phyloP scores from a whole-genome alignment of 2,797 vertebrate species.

The Coranthus polyacanthus region DNA sequence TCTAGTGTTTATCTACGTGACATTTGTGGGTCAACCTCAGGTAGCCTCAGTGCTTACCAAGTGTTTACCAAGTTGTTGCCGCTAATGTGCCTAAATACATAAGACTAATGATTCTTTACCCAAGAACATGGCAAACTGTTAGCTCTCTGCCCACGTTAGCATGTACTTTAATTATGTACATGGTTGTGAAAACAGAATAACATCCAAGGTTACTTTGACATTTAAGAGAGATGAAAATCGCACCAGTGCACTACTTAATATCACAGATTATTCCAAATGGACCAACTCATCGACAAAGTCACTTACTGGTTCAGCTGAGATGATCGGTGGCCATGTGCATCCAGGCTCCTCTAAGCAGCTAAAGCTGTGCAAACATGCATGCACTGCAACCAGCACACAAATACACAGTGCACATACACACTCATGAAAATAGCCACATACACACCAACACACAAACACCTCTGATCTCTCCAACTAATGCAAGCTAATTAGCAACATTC shows the following conservation, averaged over 20 bases:
- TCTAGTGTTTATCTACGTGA: too few species aligned
- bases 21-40: too few species aligned
- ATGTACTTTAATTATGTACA: conserved; percentile 17
- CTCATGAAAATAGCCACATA: not conserved
- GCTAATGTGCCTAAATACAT: conserved; percentile 2
- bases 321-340: conserved; percentile 60
- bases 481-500: conserved; percentile 74
- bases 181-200: conserved; percentile 38
- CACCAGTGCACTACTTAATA: conserved; percentile 42
- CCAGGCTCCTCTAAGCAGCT: conserved; percentile 59
- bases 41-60: too few species aligned
- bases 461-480: conserved; percentile 60
- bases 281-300: conserved; percentile 29
- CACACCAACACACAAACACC: conserved; percentile 34
- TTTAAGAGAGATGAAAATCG: conserved; percentile 44
- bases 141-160: too few species aligned
- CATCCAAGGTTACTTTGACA: conserved; percentile 53
- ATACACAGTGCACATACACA: conserved; percentile 15
- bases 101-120: not conserved
- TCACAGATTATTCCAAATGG: conserved; percentile 46
- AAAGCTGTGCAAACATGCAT: conserved; percentile 69
- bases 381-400: conserved; percentile 3
- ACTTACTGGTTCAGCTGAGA: conserved; percentile 39
- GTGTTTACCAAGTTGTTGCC: too few species aligned
- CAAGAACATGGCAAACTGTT: too few species aligned